Percentiles rank a stretch among this genome's conserved stretches.
Conservation (phyloP, 2,113 vertebrate species). For the Colius striatus region DNA sequence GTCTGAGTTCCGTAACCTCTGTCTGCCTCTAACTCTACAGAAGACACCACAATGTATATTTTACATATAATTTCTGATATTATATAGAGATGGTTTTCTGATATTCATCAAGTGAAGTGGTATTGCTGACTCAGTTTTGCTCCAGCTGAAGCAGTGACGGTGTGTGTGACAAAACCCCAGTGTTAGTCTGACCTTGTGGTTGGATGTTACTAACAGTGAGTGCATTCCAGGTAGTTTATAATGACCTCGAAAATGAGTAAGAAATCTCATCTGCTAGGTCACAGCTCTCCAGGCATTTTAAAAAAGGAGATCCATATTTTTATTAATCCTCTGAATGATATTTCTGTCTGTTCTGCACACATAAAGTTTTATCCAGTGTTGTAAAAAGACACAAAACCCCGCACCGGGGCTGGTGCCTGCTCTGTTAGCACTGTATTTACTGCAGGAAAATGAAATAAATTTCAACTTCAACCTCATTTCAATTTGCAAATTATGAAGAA, state of each 20-base stretch:
- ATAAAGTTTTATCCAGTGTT: not conserved
- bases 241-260: not conserved
- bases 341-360: not conserved
- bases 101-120: not conserved
- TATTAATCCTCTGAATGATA: not conserved
- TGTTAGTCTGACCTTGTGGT: not conserved
- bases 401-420: not conserved
- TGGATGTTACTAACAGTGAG: not conserved
- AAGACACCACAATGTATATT: not conserved
- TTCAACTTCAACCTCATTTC: not conserved
- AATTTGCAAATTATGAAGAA: conserved; percentile 27
- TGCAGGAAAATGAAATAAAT: not conserved
- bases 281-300: not conserved
- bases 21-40: not conserved
- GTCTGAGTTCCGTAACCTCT: not conserved
- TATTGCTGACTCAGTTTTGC: not conserved
- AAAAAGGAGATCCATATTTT: not conserved
- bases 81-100: not conserved
- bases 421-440: not conserved
- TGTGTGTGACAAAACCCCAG: not conserved
- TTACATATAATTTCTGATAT: not conserved
- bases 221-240: not conserved
- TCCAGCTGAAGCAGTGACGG: not conserved
- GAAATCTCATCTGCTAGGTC: not conserved
- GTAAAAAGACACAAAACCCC: not conserved